Evolutionary conservation across 2,113 vertebrate species (phyloP).

Genomic region (Monopterus albus): DNA sequence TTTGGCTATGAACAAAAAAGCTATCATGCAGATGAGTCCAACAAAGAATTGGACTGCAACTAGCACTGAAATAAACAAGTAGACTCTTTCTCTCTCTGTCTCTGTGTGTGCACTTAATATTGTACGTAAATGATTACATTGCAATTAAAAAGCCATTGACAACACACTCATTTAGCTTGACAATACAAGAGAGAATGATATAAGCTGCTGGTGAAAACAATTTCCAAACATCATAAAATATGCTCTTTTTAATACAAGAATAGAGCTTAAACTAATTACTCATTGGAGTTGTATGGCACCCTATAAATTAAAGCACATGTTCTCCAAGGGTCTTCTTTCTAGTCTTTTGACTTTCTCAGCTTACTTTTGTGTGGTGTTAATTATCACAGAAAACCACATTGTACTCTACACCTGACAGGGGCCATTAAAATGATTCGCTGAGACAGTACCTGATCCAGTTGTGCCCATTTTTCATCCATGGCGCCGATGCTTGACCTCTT

Average conservation of each 20-base stretch:
- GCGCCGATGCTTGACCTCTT: conserved; percentile 74
- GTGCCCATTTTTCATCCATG: conserved; percentile 77
- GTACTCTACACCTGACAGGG: conserved; percentile 1
- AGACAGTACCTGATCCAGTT: conserved; percentile 86
- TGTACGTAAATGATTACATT: too few species aligned
- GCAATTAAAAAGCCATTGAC: too few species aligned
- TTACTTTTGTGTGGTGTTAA: conserved; percentile 16
- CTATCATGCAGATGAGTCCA: background rate
- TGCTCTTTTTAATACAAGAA: conserved; percentile 17
- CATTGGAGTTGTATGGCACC: background rate
- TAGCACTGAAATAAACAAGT: background rate
- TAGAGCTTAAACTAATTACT: conserved; percentile 2
- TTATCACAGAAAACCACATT: conserved; percentile 29
- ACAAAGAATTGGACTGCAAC: background rate
- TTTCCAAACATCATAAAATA: background rate
- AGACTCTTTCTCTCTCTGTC: too few species aligned
- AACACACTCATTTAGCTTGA: too few species aligned
- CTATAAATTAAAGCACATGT: conserved; percentile 23
- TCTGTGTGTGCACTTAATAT: too few species aligned
- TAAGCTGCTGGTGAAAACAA: background rate
- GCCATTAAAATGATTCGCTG: conserved; percentile 16
- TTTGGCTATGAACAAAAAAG: background rate
- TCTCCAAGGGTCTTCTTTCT: conserved; percentile 28
- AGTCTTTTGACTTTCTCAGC: background rate
- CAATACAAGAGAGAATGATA: too few species aligned